Evolutionary conservation across 2,797 vertebrate species (phyloP).

Genomic region (Phyllotis vaccarum): DNA sequence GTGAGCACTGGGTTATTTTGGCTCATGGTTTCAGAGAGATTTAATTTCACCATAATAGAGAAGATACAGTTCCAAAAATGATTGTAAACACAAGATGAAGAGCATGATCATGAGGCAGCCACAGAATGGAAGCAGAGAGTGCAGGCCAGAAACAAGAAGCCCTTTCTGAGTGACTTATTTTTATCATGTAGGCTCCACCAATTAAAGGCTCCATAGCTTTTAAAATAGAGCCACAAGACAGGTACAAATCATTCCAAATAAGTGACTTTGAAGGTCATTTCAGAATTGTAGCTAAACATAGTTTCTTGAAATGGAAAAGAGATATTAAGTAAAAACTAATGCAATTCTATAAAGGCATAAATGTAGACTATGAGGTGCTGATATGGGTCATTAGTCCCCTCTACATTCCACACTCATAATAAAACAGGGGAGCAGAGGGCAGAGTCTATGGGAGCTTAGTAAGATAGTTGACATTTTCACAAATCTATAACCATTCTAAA

Average conservation of each 20-base stretch:
- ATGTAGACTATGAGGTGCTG: background rate
- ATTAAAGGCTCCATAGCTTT: background rate
- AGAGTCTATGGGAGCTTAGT: background rate
- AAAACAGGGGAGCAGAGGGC: background rate
- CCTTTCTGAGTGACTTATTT: background rate
- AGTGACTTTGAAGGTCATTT: background rate
- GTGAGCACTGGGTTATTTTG: background rate
- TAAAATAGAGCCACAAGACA: background rate
- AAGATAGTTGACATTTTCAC: background rate
- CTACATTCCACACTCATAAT: background rate
- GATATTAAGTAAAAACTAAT: background rate
- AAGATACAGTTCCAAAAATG: background rate
- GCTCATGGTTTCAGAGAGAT: background rate
- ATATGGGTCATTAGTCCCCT: background rate
- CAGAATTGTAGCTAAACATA: background rate
- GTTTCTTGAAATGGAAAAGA: background rate
- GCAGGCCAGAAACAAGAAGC: background rate
- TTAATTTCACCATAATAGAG: background rate
- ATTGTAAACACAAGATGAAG: background rate
- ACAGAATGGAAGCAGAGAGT: background rate
- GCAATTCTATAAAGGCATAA: background rate
- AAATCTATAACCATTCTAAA: background rate
- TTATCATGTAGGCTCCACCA: background rate
- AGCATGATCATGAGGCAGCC: background rate
- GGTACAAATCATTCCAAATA: background rate